Evolutionary conservation across 2,797 vertebrate species (phyloP).

Genomic region (Pseudotriccus pelzelni): DNA sequence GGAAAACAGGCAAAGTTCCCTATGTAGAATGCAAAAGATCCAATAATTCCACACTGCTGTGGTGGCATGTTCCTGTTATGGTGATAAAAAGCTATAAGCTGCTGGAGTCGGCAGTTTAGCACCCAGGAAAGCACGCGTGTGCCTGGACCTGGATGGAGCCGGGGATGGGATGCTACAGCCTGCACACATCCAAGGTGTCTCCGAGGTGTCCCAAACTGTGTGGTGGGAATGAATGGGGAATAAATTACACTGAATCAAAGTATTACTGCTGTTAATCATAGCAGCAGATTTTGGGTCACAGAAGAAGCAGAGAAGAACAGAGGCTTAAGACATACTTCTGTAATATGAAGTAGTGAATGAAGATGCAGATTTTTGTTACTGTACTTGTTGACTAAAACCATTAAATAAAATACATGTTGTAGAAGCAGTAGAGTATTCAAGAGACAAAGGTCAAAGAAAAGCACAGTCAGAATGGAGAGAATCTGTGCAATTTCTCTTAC

Average conservation of each 20-base stretch:
- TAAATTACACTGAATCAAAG: background rate
- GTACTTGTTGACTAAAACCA: background rate
- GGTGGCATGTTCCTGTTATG: background rate
- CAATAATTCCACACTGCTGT: background rate
- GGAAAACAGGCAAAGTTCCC: background rate
- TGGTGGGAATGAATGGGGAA: fast-evolving
- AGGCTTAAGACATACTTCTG: background rate
- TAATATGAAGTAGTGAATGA: background rate
- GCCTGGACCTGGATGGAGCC: background rate
- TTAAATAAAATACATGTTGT: background rate
- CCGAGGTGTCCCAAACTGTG: fast-evolving
- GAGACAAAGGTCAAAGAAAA: background rate
- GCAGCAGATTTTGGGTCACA: background rate
- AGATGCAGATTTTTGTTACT: background rate
- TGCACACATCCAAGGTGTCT: background rate
- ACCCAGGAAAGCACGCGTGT: background rate
- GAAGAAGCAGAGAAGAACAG: background rate
- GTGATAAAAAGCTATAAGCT: background rate
- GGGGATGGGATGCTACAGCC: background rate
- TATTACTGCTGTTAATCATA: background rate
- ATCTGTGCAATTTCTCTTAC: background rate
- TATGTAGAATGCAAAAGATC: background rate
- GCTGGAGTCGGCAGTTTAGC: background rate
- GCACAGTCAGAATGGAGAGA: background rate
- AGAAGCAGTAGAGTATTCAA: background rate